Evolutionary conservation across 1,140 invertebrate species (phyloP).

Genomic region (Drosophila burlai): DNA sequence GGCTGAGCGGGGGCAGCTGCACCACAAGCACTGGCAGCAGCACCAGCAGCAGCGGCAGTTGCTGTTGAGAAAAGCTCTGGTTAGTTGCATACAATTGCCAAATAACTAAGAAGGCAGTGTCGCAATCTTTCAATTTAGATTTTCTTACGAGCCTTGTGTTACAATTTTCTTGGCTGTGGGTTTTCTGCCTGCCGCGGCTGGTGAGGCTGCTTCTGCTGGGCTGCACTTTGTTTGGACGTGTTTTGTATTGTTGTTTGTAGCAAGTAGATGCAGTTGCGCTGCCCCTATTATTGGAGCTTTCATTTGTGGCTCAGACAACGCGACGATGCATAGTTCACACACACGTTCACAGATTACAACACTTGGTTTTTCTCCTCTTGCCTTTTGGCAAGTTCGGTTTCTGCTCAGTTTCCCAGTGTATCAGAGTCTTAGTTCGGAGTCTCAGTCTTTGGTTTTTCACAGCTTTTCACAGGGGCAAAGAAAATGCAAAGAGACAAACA

Average conservation of each 20-base stretch:
- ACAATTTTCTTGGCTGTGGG: conserved; percentile 54
- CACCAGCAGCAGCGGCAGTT: conserved; percentile 17
- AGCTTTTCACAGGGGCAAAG: conserved; percentile 12
- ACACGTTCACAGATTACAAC: conserved; percentile 55
- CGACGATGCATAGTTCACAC: conserved; percentile 37
- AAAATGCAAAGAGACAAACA: conserved; percentile 24
- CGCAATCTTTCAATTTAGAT: conserved; percentile 74
- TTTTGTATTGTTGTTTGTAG: conserved; percentile 41
- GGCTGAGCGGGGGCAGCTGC: conserved; percentile 18
- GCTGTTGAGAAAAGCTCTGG: conserved; percentile 57
- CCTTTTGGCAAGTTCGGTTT: conserved; percentile 30
- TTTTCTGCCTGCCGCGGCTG: conserved; percentile 28
- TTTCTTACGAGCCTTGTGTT: conserved; percentile 58
- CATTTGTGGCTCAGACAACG: conserved; percentile 24
- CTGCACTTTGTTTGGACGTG: conserved; percentile 44
- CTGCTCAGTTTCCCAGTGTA: conserved; percentile 19
- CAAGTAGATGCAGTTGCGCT: conserved; percentile 28
- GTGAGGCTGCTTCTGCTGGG: conserved; percentile 5
- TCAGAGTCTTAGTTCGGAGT: conserved; percentile 20
- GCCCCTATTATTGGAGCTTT: conserved; percentile 55
- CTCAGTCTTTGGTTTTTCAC: conserved; percentile 24
- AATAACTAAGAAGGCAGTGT: conserved; percentile 64
- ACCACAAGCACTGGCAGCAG: conserved; percentile 28
- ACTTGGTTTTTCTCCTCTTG: conserved; percentile 43
- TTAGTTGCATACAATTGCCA: conserved; percentile 67